These are phyloP conservation scores for Lepidochitona cinerea DNA, from an alignment of 2,888 invertebrate genomes.

Conservation along the genomic window DNA sequence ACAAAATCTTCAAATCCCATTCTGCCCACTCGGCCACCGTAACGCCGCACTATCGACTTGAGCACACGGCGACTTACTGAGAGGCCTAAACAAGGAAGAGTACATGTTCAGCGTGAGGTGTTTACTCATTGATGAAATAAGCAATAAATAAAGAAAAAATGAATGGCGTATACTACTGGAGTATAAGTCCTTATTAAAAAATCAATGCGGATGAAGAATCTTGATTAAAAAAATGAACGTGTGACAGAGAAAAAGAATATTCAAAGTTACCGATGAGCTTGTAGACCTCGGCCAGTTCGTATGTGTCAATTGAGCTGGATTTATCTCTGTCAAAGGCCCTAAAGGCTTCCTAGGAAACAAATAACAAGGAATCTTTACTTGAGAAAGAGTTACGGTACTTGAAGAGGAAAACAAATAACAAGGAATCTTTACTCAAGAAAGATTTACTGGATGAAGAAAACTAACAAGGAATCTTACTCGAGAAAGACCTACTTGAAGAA, in stretches of 20 bases:
- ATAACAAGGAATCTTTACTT: too few species aligned
- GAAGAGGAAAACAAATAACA: neutral
- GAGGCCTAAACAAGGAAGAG: constrained; percentile 74
- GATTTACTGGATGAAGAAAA: neutral
- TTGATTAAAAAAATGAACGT: too few species aligned
- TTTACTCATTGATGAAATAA: too few species aligned
- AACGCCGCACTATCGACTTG: constrained; percentile 89
- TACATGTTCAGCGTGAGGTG: too few species aligned
- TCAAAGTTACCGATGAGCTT: constrained; percentile 55
- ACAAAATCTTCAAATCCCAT: constrained; percentile 94
- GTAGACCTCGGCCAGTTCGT: constrained; percentile 80
- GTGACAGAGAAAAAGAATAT: too few species aligned
- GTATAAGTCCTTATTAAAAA: too few species aligned
- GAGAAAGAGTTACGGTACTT: too few species aligned
- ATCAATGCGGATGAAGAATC: too few species aligned
- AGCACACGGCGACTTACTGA: constrained; percentile 89
- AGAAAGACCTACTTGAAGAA: too few species aligned
- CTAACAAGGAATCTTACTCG: too few species aligned
- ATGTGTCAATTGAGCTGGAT: constrained; percentile 84
- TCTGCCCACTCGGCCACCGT: constrained; percentile 84
- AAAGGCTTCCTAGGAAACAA: constrained; percentile 90
- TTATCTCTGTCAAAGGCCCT: constrained; percentile 86
- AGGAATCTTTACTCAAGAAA: neutral
- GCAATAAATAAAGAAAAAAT: too few species aligned
- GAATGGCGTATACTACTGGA: too few species aligned